Base-by-base conservation (phyloP, 2,113 vertebrate genomes). In the Limanda limanda region DNA sequence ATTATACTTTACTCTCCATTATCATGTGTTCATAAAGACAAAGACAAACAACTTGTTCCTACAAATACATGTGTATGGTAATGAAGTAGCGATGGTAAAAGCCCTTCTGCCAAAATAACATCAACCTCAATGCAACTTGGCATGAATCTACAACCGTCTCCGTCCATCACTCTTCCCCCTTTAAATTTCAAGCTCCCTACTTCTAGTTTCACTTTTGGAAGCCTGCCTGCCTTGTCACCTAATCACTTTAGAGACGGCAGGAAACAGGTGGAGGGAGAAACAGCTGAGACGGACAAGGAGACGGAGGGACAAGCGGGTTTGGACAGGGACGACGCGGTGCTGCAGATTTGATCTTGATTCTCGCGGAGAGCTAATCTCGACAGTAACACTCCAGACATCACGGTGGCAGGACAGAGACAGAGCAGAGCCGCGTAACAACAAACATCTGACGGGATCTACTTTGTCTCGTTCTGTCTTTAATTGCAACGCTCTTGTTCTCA, bases 331-430 rank as follows among this genome's bases (percentile, higher is more conserved):
- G 24, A 62, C 52, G 62, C 59, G 18, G 13, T 73, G 71, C 68
- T 62, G 51, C 24, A 71, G 62, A 86, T 71, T 47, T 21, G 0
- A 74, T 78, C 71, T 40, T 68, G 65, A 82, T 73, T 60, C 63
- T 79, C 21, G 21, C 67, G 64, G n/a, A 27, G 18, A 59, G 35
- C 71, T 78, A 65, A 82, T 80, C 71, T 74, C 35, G 76, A 86
- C 71, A 12, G 40, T 42, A 42, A 42, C 40, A 13, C 40, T 13
- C 40, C 40, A 42, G 40, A 13, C 40, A 67, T 70, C 58, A 56
- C 68, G 13, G 13, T 12, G 3, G n/a, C 13, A 17, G 18, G 74
- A 79, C 27, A 79, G 65, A 66, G 47, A 68, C 24, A 71, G 17
- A 17, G 31, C 27, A 55, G 59, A 63, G 37, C 58, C 40, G 58